Conservation (phyloP, 2,797 vertebrate genomes). For the Platyrinchus mystaceus region DNA sequence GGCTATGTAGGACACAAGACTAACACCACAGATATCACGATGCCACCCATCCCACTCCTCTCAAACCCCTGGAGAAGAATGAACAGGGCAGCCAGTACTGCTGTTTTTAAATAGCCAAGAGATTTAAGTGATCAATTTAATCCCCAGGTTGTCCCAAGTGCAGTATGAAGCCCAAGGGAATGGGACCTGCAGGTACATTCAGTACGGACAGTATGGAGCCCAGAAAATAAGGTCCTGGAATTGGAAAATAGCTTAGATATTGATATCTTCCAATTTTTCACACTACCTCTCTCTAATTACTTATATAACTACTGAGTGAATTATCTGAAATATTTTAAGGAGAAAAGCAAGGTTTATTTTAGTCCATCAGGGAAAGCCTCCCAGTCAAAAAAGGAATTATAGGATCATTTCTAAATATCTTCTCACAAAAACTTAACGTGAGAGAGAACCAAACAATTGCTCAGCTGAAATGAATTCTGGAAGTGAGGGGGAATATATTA, state of each 20-base stretch:
- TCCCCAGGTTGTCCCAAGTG: not conserved
- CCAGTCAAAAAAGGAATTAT: not conserved
- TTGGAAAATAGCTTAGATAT: not conserved
- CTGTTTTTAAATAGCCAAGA: not conserved
- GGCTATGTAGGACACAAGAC: not conserved
- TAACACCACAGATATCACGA: not conserved
- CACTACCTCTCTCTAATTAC: not conserved
- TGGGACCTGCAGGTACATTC: not conserved
- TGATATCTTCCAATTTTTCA: not conserved
- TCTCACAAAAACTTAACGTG: not conserved
- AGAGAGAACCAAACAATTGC: not conserved
- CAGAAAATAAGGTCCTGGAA: not conserved
- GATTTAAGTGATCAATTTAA: not conserved
- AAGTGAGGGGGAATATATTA: not conserved
- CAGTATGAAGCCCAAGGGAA: not conserved
- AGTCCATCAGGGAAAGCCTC: not conserved
- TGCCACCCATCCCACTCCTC: not conserved
- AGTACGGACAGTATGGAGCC: not conserved
- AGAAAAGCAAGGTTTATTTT: not conserved
- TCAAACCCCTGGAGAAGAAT: not conserved
- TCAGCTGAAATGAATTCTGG: not conserved
- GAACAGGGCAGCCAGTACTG: not conserved
- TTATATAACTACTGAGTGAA: not conserved
- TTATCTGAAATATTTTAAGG: not conserved
- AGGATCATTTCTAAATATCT: not conserved